Evolutionary conservation across 2,888 invertebrate genomes (phyloP).

Genomic region (Ornithoptera alexandrae): DNA sequence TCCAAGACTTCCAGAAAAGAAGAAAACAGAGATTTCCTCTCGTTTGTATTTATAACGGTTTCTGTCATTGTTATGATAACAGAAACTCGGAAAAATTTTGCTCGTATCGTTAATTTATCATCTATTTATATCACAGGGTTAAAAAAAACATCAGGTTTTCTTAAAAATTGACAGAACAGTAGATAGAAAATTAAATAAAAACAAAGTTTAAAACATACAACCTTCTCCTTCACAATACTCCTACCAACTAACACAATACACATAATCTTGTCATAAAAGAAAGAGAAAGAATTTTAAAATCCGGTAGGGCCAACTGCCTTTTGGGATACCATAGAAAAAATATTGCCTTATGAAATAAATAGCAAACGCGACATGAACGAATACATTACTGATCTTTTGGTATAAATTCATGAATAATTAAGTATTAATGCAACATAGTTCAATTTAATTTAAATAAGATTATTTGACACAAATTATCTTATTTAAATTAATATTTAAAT

Average conservation of each 20-base stretch:
- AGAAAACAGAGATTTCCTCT: conserved; percentile 70
- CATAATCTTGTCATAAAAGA: not conserved
- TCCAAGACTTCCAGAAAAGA: conserved; percentile 69
- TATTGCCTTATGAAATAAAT: not conserved
- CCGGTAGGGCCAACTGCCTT: not conserved
- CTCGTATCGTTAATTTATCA: conserved; percentile 18
- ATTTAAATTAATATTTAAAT: too few relatives aligned
- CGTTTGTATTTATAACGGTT: conserved; percentile 72
- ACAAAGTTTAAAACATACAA: conserved; percentile 58
- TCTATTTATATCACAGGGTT: not conserved
- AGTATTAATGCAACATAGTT: too few relatives aligned
- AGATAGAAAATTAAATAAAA: conserved; percentile 43
- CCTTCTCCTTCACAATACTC: conserved; percentile 46
- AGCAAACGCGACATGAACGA: not conserved
- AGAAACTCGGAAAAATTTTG: conserved; percentile 17
- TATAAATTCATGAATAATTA: too few relatives aligned
- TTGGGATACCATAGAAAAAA: not conserved
- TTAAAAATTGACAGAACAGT: not conserved
- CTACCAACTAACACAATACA: conserved; percentile 48
- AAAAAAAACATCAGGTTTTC: not conserved
- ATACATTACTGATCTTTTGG: too few relatives aligned
- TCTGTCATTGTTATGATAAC: conserved; percentile 61
- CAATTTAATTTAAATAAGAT: too few relatives aligned
- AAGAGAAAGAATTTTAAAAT: not conserved
- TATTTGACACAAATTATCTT: too few relatives aligned